phyloP scores from a whole-genome alignment of 2,888 invertebrate species.

The Sclerodermus sp. region DNA sequence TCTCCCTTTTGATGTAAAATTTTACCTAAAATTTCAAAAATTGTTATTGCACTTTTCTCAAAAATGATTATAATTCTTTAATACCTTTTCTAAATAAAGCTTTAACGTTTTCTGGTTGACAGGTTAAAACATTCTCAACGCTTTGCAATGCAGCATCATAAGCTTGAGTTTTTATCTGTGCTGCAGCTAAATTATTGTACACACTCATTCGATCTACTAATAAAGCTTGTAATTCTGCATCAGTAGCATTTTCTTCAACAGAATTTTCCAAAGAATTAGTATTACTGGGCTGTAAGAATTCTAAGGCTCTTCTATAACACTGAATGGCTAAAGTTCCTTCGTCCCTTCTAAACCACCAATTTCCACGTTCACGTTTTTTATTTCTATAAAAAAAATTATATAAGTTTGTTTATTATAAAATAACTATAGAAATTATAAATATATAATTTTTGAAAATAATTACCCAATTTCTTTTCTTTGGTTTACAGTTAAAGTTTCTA shows the following conservation, averaged over 20 bases:
- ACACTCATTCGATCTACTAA: constrained; percentile 81
- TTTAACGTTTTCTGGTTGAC: constrained; percentile 87
- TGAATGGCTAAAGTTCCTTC: constrained; percentile 83
- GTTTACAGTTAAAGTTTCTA: constrained; percentile 67
- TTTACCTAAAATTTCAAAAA: constrained; percentile 53
- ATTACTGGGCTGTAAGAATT: constrained; percentile 72
- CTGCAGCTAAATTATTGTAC: constrained; percentile 90
- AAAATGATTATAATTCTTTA: constrained; percentile 15
- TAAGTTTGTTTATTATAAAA: background rate
- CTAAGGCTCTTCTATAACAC: constrained; percentile 82
- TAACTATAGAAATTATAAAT: constrained; percentile 4
- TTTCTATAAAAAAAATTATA: constrained; percentile 58
- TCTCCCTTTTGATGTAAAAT: constrained; percentile 71
- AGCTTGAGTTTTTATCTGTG: constrained; percentile 85
- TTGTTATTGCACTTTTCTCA: constrained; percentile 13
- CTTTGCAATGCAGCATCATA: constrained; percentile 84
- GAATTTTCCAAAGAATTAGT: background rate
- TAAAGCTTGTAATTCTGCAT: constrained; percentile 67
- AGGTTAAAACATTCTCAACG: constrained; percentile 78
- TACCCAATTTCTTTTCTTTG: constrained; percentile 79
- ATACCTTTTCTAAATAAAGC: constrained; percentile 86
- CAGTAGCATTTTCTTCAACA: constrained; percentile 63
- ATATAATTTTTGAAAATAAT: constrained; percentile 11
- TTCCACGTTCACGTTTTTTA: constrained; percentile 81
- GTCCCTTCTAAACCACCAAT: constrained; percentile 85